Base-by-base conservation (phyloP, 2,888 invertebrate genomes). In the Drosophila ochracea region DNA sequence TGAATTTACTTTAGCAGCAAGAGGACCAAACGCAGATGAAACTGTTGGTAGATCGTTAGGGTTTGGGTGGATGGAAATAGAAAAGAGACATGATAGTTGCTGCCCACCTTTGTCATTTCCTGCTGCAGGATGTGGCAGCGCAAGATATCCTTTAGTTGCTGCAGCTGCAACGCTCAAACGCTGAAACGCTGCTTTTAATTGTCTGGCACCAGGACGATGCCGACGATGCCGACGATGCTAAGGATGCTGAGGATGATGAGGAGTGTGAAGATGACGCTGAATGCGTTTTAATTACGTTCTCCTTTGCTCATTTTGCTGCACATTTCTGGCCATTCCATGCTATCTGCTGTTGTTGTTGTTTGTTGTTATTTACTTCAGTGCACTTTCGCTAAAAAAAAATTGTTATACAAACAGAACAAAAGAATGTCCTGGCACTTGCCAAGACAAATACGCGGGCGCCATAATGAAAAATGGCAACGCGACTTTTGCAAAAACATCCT, bases 281-380 rank as follows among this genome's bases (percentile, higher is more conserved):
- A 78, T 81, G 79, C 78, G 83, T 88, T 89, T 90, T 90, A 90
- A 90, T 88, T 88, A 81, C 90, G 80, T 80, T 81, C 83, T 76
- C 75, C 73, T 65, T 81, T 86, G 81, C 89, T 78, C 78, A 85
- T 82, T 89, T 89, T 70, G 59, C 73, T 69, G 72, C 73, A 71
- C 68, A 78, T 67, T 69, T 72, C 72, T 64, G 61, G 57, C 59
- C 71, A 75, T 78, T 81, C 62, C 78, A 53, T 75, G 76, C 28
- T 57, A n/a, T 55, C 43, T 52, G 65, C 43, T 64, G 33, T 52
- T 62, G 52, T 47, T 39, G 39, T 49, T 61, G 53, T 37, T 19
- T 78, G 60, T 81, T 78, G 65, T 75, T 83, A 71, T 86, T 83
- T 82, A 83, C 86, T 83, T 80, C 74, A 80, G 68, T 71, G 81